Evolutionary conservation across 2,888 invertebrate species (phyloP), one percentile per base, ranked within the genome.

Genomic region (Galeruca laticollis): DNA sequence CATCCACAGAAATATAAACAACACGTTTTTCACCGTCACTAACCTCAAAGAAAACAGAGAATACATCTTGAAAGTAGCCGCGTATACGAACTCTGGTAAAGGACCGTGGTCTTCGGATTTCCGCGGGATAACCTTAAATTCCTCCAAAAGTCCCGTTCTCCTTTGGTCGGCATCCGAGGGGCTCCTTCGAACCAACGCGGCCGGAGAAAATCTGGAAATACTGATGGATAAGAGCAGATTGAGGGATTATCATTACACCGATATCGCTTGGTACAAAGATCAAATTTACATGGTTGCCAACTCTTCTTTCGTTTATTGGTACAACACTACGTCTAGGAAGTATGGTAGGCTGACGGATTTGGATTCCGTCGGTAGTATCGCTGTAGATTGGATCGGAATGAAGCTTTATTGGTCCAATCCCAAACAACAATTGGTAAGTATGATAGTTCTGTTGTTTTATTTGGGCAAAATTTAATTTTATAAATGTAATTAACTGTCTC

Each of bases 321-420:
- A 92, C 80, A 93, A 94, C 79, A 88, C 89, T 10, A 91, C 90
- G 0, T 89, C 88, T 3, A 88, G 88, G 60, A 83, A 86, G 54
- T 87, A 88, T 61, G 89, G 87, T 0, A 85, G 88, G 56, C 86
- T 94, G 82, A 83, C 86, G 0, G 90, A 91, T 81, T 88, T 94
- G 84, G 90, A 91, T 69, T 91, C 92, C 21, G 93, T 93, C 0
- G 92, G 92, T 1, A 93, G 93, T 78, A 88, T 97, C 62, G 94
- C 95, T 0, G 93, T 95, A 13, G 98, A 98, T 82, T 96, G 96
- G 96, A 91, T 97, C 60, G 96, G 95, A 1, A 91, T 91, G 75
- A 93, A 94, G 81, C 86, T 98, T 9, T 98, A 97, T 83, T 97
- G 97, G 96, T 93, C 95, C 0, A 94, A 94, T 86, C 93, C 93